Evolutionary conservation across 2,797 vertebrate species (phyloP).

Genomic region (Rhinatrema bivittatum): DNA sequence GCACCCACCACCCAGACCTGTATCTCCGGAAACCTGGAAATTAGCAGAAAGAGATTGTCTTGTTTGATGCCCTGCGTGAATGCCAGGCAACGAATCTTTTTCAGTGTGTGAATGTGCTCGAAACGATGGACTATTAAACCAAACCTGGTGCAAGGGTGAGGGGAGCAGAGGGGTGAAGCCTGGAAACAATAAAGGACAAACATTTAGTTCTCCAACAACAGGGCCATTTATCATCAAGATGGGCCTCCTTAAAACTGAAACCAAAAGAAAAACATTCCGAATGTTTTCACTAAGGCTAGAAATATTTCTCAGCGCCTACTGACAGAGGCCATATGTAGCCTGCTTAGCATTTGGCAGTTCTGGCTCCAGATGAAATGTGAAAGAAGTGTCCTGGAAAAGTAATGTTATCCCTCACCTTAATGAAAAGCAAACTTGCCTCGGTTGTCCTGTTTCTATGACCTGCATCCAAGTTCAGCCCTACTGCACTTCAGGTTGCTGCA

Average conservation of each 20-base stretch:
- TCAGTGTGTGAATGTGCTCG: no score
- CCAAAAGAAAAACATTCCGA: constrained; percentile 36
- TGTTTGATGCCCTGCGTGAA: no score
- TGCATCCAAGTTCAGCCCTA: constrained; percentile 37
- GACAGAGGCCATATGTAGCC: constrained; percentile 48
- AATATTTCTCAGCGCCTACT: constrained; percentile 40
- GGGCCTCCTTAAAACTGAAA: constrained; percentile 24
- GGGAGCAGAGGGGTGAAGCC: background rate
- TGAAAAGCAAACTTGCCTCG: constrained; percentile 21
- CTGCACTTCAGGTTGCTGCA: constrained; percentile 20
- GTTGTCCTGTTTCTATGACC: constrained; percentile 48
- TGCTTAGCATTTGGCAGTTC: constrained; percentile 22
- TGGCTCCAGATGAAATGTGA: constrained; percentile 30
- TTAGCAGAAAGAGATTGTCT: no score
- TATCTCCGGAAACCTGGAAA: no score
- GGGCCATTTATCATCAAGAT: constrained; percentile 38
- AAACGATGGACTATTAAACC: no score
- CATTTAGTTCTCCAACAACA: constrained; percentile 24
- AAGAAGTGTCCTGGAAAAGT: constrained; percentile 39
- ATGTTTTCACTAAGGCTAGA: constrained; percentile 43
- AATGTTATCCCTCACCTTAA: constrained; percentile 47
- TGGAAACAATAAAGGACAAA: no score
- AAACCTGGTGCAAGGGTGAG: background rate
- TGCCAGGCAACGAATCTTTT: no score
- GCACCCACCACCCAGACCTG: no score